Evolutionary conservation across 2,113 vertebrate genomes (phyloP), one percentile per base, ranked within the genome.

Genomic region (Scartelaos histophorus): DNA sequence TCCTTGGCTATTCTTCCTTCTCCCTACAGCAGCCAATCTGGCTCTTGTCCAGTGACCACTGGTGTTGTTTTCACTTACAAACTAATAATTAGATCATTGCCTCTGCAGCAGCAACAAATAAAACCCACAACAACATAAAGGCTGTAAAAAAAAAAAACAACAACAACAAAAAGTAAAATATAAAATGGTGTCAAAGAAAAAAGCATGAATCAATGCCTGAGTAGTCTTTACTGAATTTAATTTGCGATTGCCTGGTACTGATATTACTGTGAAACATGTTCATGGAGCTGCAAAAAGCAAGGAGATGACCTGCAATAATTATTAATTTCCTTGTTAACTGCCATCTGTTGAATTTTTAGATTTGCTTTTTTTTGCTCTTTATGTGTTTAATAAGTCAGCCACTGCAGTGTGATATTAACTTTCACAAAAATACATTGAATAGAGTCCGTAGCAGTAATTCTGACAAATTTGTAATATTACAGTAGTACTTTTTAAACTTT

Each of bases 101-200:
- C 22, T 47, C 43, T 47, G 7, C 6, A 15, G 17, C 60, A 46
- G 35, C 69, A 72, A 71, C n/a, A 54, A 71, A 53, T 29, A 15
- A 67, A 21, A 12, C 35, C 21, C 49, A 60, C 74, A 60, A 76
- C 64, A n/a, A 61, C 51, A 56, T 57, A 43, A 65, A 58, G 67
- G 62, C 68, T 69, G 61, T 57, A 64, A 82, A 70, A 66, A 51
- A 61, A 22, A 66, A 64, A 75, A 75, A 69, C 62, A 29, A 2
- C 4, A 2, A 29, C 29, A 43, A 38, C 58, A 82, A 70, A 65
- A 51, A 61, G 22, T 57, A 64, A 77, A 73, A 69, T 57, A 72
- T 75, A 67, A 74, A 56, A 79, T 62, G 13, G 9, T 70, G 64
- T 73, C 38, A 62, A 72, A 34, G 2, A 15, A 13, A 13, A 47